phyloP scores from a whole-genome alignment of 2,888 invertebrate species.

The Nomada lathburiana region DNA sequence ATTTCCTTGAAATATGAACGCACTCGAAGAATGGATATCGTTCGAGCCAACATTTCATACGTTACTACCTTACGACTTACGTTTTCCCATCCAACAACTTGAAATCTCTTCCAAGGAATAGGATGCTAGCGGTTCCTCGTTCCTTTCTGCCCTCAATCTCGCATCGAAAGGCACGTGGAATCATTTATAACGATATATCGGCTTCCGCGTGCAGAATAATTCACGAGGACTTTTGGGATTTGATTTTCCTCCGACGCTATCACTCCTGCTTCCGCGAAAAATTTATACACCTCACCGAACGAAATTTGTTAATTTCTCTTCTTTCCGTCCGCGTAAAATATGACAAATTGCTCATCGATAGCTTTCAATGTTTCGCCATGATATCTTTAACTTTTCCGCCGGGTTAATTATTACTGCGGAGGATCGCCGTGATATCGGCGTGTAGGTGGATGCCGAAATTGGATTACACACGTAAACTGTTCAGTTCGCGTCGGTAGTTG shows the following conservation, averaged over 20 bases:
- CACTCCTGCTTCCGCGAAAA: neutral
- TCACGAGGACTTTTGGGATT: slow-evolving; percentile 21
- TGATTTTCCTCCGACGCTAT: neutral
- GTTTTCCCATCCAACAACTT: neutral
- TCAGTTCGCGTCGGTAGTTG: too few species aligned
- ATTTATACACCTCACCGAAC: slow-evolving; percentile 4
- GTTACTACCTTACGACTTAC: too few species aligned
- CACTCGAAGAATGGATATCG: too few species aligned
- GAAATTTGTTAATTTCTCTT: neutral
- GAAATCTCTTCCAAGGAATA: neutral
- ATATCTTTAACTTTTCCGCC: neutral
- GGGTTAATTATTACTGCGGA: slow-evolving; percentile 10
- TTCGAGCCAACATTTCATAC: too few species aligned
- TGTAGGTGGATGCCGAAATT: slow-evolving; percentile 3
- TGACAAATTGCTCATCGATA: too few species aligned
- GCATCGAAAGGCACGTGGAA: slow-evolving; percentile 12
- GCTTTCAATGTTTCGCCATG: too few species aligned
- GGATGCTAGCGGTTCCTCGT: neutral
- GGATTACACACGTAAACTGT: slow-evolving; percentile 8
- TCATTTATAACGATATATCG: slow-evolving; percentile 34
- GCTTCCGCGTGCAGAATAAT: slow-evolving; percentile 31
- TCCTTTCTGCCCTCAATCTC: slow-evolving; percentile 2
- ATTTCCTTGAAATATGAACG: too few species aligned
- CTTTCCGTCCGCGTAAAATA: neutral
- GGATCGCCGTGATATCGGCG: slow-evolving; percentile 12